Percentiles rank a stretch among this genome's conserved stretches.
These are phyloP conservation scores for Sycophila sp. DNA, from an alignment of 1,140 invertebrate species.

Conservation along the genomic window DNA sequence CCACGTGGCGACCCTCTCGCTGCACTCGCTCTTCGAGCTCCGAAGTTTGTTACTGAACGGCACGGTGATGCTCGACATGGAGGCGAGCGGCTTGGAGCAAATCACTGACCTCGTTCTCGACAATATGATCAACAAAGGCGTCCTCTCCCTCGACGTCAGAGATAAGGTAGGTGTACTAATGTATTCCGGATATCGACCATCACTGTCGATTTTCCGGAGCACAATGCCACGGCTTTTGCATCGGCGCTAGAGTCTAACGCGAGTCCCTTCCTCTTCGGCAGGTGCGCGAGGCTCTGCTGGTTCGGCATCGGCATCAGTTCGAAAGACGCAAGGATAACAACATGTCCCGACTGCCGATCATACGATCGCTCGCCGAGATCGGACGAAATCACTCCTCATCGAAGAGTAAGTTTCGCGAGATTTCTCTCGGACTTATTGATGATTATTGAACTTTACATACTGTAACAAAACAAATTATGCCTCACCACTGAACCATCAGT, in stretches of 20 bases:
- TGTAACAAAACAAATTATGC: constrained; percentile 40
- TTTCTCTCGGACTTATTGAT: background rate
- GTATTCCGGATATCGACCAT: background rate
- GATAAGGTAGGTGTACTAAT: constrained; percentile 73
- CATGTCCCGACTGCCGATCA: constrained; percentile 90
- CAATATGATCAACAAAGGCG: constrained; percentile 86
- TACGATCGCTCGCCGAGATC: constrained; percentile 96
- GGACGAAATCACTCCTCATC: constrained; percentile 94
- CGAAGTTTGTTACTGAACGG: constrained; percentile 88
- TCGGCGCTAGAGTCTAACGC: background rate
- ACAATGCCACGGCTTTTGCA: background rate
- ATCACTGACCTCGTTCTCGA: constrained; percentile 92
- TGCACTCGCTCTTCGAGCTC: constrained; percentile 91
- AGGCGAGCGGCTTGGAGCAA: constrained; percentile 84
- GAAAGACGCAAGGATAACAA: constrained; percentile 83
- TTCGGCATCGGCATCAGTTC: constrained; percentile 94
- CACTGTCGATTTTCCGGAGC: background rate
- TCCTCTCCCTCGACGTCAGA: constrained; percentile 77
- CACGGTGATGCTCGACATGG: constrained; percentile 91
- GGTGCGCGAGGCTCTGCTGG: constrained; percentile 86
- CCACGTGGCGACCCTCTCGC: constrained; percentile 90
- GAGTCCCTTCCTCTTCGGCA: constrained; percentile 44
- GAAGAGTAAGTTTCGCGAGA: constrained; percentile 81
- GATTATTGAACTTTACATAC: background rate
- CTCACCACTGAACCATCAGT: constrained; percentile 13